Conservation (phyloP, 2,888 invertebrate species). For the Adineta ricciae region DNA sequence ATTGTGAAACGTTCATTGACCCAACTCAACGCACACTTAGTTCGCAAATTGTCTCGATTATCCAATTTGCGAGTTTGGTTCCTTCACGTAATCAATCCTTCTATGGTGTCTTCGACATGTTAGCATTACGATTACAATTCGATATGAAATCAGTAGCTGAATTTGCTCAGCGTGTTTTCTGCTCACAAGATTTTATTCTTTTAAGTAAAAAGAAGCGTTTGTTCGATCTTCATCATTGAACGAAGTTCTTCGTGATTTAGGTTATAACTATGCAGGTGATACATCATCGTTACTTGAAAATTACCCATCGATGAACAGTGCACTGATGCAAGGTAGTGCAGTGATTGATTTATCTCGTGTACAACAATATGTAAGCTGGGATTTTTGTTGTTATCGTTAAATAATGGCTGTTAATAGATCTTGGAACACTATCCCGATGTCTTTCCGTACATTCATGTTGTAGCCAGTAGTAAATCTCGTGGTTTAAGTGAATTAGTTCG, state of each 20-base stretch:
- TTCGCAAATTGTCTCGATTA: neutral
- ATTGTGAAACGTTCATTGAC: slow-evolving; percentile 14
- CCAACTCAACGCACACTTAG: neutral
- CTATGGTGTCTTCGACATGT: neutral
- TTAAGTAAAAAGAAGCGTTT: neutral
- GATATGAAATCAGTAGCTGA: neutral
- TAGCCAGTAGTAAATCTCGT: neutral
- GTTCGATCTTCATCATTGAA: no score
- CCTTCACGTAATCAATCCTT: neutral
- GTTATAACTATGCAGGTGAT: slow-evolving; percentile 3
- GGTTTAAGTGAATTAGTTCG: slow-evolving; percentile 33
- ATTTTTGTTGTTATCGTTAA: neutral
- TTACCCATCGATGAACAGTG: neutral
- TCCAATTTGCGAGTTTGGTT: neutral
- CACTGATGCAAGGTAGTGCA: neutral
- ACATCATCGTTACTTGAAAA: neutral
- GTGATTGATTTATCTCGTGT: slow-evolving; percentile 10
- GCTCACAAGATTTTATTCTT: neutral
- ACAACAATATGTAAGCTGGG: neutral
- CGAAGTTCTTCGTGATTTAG: neutral
- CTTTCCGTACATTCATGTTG: neutral
- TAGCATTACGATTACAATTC: neutral
- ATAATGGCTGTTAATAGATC: neutral
- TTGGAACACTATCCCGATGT: neutral
- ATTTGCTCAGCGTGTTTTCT: neutral